Evolutionary conservation across 1,140 invertebrate genomes (phyloP), one percentile per base, ranked within the genome.

Genomic region (Drosophila kurseongensis): DNA sequence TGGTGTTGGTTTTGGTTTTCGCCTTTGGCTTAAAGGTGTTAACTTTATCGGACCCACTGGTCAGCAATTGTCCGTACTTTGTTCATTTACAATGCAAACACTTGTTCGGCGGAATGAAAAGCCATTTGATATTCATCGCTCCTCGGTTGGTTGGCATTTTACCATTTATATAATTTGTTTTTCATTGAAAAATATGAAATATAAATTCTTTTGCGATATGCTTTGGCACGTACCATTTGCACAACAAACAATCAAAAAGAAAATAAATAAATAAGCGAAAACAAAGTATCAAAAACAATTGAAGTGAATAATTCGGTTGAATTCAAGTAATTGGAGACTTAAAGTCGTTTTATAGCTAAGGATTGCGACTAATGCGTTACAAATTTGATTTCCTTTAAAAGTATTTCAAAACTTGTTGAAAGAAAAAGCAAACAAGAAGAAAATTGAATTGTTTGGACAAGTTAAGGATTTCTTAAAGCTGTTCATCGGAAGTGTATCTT

Each of bases 21-120:
- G 75, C 73, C 52, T 72, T 75, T 44, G 79, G 84, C 83, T 86
- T 80, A 77, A 86, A 89, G 83, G 83, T 86, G 75, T 86, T 86
- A 86, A 83, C 83, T 86, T 86, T 88, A 86, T 89, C 83, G 62
- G 48, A 38, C 9, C 27, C 56, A 23, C 14, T 48, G 78, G 66
- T 76, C 78, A 75, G 57, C 73, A 58, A 42, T 65, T 60, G 63
- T 73, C 40, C 40, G 55, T 42, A 42, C 60, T 83, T 75, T 54
- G 18, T 71, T 51, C 57, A 38, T 36, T 61, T 69, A 80, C 44
- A 80, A 75, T 82, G 68, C 83, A 80, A 85, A 85, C 81, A 84
- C 62, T 77, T 85, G 62, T 80, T 85, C 63, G 67, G 59, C 42
- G 76, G 66, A 86, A 78, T 79, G 47, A 82, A 82, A 78, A 69